Evolutionary conservation across 2,113 vertebrate species (phyloP).

Genomic region (Circaetus cinerascens): DNA sequence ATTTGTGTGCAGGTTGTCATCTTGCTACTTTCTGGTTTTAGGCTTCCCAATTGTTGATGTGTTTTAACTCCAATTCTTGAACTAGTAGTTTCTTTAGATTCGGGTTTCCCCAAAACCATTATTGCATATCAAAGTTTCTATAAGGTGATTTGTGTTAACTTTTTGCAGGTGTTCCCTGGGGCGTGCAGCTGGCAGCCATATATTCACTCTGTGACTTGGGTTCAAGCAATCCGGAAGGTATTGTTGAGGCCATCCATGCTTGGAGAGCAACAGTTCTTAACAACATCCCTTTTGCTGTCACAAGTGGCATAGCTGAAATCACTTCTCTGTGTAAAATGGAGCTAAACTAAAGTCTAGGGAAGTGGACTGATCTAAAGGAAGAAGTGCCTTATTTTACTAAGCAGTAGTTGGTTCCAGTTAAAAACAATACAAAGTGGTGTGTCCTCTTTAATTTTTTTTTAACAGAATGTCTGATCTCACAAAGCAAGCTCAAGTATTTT

Average conservation of each 20-base stretch:
- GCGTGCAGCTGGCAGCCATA: conserved; percentile 89
- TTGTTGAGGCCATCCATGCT: conserved; percentile 75
- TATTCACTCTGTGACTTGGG: conserved; percentile 90
- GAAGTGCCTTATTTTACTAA: conserved; percentile 42
- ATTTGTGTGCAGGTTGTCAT: background rate
- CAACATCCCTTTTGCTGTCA: conserved; percentile 78
- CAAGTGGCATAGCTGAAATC: conserved; percentile 81
- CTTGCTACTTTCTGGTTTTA: background rate
- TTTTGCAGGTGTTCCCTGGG: conserved; percentile 86
- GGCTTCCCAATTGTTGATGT: background rate
- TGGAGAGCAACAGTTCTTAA: conserved; percentile 77
- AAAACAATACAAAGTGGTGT: background rate
- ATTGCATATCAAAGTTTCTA: background rate
- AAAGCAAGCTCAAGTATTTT: background rate
- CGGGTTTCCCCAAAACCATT: background rate
- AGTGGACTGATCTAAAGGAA: background rate
- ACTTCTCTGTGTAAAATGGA: conserved; percentile 69
- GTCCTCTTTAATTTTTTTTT: background rate
- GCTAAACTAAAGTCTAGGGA: background rate
- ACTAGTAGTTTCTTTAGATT: background rate
- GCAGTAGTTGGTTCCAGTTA: background rate
- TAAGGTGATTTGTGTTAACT: background rate
- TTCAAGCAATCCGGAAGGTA: conserved; percentile 83
- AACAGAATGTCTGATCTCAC: background rate
- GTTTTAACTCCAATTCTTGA: background rate